A percentile compares a stretch with the other conserved stretches of the same genome.
These are phyloP conservation scores for Agriopis leucophaearia DNA, from an alignment of 2,888 invertebrate genomes.

Conservation along the genomic window DNA sequence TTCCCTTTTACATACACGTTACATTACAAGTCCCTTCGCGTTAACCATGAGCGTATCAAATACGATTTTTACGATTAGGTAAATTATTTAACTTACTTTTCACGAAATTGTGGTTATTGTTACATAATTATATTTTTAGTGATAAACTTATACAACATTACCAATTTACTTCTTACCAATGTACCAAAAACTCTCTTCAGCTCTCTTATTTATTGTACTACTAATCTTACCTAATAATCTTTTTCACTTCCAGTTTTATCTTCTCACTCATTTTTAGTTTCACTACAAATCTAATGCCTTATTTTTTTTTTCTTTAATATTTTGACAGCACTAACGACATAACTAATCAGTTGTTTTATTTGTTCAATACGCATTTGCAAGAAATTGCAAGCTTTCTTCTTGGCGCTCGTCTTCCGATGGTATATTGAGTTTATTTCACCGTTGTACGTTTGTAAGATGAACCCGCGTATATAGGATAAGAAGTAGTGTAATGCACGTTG, in stretches of 20 bases:
- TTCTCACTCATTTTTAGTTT: conserved; percentile 12
- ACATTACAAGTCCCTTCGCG: too few relatives aligned
- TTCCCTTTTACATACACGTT: neutral
- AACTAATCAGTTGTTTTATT: conserved; percentile 12
- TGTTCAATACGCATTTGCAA: conserved; percentile 22
- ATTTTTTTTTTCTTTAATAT: neutral
- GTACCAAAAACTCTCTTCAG: conserved; percentile 5
- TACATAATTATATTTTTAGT: neutral
- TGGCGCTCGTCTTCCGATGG: conserved; percentile 28
- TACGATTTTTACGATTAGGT: neutral
- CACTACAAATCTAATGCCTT: neutral
- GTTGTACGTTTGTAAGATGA: conserved; percentile 12
- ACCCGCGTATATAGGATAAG: conserved; percentile 38
- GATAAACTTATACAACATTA: neutral
- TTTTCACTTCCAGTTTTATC: conserved; percentile 21
- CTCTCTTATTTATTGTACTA: conserved; percentile 14
- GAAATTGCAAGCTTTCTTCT: conserved; percentile 28
- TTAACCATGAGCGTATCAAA: neutral
- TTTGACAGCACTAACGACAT: conserved; percentile 11
- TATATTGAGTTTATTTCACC: conserved; percentile 26
- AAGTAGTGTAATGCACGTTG: conserved; percentile 66
- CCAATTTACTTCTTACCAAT: neutral
- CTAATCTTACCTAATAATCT: conserved; percentile 4
- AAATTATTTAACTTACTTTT: neutral
- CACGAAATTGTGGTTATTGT: neutral